Base-by-base conservation (phyloP, 2,888 invertebrate genomes). In the Silvanus unidentatus region DNA sequence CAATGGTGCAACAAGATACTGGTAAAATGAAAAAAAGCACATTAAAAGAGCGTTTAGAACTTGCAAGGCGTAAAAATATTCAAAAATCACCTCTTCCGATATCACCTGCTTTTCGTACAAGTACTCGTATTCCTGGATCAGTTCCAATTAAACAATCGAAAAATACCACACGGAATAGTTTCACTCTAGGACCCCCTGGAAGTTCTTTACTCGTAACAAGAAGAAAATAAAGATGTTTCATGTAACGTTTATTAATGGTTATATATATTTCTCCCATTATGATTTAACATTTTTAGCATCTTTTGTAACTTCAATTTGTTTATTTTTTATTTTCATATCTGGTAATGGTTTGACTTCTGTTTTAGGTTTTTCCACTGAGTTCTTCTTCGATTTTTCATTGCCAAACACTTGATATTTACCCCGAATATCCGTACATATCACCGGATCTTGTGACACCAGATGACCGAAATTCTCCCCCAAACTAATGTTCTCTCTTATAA, bases 401-500 rank as follows among this genome's bases (percentile, higher is more conserved):
- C 8, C 22, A 22, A 22, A 22, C 22, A 22, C 22, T 3, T 22
- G 3, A 22, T 32, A n/a, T 32, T 32, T 3, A 9, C n/a, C 32
- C 32, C 5, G 13, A 32, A 8, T 12, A 32, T 32, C 32, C 10
- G 8, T 28, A 28, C 10, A 28, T 9, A 9, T 9, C 8, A 8
- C 8, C 8, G 8, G 8, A 28, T 10, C 10, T n/a, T 22, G 3
- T 8, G 8, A 22, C 8, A 22, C 8, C 3, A 22, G 22, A 32
- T 32, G n/a, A 12, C 37, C 37, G 12, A 15, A 37, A 37, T 16
- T 37, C 50, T 63, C 60, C 0, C 70, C 71, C 39, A 63, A 44
- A 42, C 53, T 45, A 22, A 71, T 69, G 39, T 59, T 59, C 15
- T 64, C 48, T 37, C 58, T 58, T 15, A 70, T 58, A 15, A 50